phyloP scores from a whole-genome alignment of 1,140 invertebrate species.

The Meloidogyne chitwoodi region DNA sequence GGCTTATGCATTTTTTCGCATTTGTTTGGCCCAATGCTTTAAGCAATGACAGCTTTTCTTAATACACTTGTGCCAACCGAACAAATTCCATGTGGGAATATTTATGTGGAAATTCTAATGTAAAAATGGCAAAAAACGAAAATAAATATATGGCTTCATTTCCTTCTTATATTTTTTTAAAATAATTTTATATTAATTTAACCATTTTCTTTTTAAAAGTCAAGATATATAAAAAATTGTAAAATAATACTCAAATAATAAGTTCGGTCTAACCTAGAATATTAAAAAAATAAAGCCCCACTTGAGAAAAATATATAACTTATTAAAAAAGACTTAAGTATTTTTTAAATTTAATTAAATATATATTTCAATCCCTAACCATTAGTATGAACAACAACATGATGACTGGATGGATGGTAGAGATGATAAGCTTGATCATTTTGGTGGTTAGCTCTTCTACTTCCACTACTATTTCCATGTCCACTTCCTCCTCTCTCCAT shows the following conservation, averaged over 20 bases:
- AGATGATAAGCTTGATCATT: constrained; percentile 11
- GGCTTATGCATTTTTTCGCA: neutral
- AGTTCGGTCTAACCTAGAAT: too few relatives aligned
- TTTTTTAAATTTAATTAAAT: too few relatives aligned
- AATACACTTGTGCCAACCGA: neutral
- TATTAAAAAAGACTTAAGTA: too few relatives aligned
- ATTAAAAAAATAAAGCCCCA: too few relatives aligned
- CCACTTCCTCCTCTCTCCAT: constrained; percentile 11
- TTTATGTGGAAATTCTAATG: neutral
- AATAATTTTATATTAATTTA: neutral
- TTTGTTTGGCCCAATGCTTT: neutral
- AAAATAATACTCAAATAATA: too few relatives aligned
- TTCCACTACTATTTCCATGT: neutral
- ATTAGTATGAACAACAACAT: constrained; percentile 16
- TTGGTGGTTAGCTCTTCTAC: neutral
- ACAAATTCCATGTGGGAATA: neutral
- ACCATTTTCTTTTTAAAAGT: neutral
- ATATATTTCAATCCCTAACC: neutral
- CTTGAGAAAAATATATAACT: too few relatives aligned
- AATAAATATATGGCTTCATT: neutral
- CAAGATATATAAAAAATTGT: too few relatives aligned
- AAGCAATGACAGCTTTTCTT: neutral
- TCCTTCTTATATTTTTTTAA: neutral
- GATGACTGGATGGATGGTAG: constrained; percentile 9
- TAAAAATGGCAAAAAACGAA: neutral